Conservation (phyloP, 2,888 invertebrate species). For the Clunio marinus region DNA sequence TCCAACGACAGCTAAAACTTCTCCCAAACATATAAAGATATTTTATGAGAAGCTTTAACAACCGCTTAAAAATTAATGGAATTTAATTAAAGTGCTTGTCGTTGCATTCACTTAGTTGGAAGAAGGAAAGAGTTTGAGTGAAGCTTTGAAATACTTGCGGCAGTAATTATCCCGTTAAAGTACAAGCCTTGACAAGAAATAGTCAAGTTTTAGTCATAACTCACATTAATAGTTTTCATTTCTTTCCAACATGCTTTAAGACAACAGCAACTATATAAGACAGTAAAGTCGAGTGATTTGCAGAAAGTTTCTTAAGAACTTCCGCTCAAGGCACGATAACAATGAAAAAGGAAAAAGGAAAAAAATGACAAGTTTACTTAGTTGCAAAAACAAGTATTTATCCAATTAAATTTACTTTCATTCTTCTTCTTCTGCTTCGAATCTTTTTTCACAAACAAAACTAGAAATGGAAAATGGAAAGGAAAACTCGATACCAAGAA, state of each 20-base stretch:
- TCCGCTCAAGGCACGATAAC: not conserved
- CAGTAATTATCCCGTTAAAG: not conserved
- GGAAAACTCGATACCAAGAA: not conserved
- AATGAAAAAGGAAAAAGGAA: not conserved
- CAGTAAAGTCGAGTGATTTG: not conserved
- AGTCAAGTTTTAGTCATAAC: not conserved
- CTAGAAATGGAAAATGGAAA: too few species aligned
- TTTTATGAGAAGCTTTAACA: not conserved
- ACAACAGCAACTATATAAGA: not conserved
- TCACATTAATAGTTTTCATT: not conserved
- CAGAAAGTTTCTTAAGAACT: not conserved
- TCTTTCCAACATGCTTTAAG: not conserved
- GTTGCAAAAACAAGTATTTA: conserved; percentile 17
- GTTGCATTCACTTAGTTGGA: too few species aligned
- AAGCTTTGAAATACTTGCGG: not conserved
- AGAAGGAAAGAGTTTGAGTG: too few species aligned
- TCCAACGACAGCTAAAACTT: not conserved
- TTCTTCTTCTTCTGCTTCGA: not conserved
- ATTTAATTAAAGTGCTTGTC: not conserved
- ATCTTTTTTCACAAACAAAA: not conserved
- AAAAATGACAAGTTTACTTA: conserved; percentile 11
- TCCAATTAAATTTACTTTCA: conserved; percentile 31
- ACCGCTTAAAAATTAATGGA: not conserved
- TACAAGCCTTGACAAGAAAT: not conserved
- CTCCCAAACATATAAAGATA: not conserved